Conservation (phyloP, 2,113 vertebrate genomes). For the Thinocorus orbignyianus region DNA sequence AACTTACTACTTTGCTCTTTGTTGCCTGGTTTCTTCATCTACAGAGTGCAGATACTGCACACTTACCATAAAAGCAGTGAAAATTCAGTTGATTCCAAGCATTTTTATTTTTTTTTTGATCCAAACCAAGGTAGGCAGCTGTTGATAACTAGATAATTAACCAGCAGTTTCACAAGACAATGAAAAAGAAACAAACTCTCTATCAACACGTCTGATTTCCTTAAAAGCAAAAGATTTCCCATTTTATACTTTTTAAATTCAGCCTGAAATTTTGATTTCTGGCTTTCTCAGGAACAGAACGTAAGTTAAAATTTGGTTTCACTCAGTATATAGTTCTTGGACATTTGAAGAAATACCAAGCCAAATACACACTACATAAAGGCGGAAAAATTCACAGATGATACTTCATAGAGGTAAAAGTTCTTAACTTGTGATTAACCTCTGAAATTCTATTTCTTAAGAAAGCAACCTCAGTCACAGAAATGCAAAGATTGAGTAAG, state of each 20-base stretch:
- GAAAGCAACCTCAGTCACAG: neutral
- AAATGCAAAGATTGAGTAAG: neutral
- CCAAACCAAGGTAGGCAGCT: neutral
- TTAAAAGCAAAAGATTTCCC: neutral
- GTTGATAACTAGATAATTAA: neutral
- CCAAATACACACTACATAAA: no score
- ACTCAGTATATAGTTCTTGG: neutral
- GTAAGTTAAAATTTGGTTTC: neutral
- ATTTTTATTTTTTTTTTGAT: neutral
- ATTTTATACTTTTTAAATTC: neutral
- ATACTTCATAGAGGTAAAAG: neutral
- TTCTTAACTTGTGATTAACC: neutral
- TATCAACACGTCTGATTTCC: neutral
- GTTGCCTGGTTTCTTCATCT: neutral
- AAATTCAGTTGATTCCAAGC: neutral
- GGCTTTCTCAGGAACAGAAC: neutral
- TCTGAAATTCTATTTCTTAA: neutral
- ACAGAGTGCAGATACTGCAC: neutral
- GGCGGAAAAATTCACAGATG: accelerated
- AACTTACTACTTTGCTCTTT: neutral
- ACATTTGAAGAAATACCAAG: neutral
- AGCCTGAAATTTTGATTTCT: neutral
- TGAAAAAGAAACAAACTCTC: neutral
- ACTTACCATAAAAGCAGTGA: neutral
- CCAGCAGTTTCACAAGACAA: neutral